Conservation (phyloP, 2,797 vertebrate species). For the Heliangelus exortis region DNA sequence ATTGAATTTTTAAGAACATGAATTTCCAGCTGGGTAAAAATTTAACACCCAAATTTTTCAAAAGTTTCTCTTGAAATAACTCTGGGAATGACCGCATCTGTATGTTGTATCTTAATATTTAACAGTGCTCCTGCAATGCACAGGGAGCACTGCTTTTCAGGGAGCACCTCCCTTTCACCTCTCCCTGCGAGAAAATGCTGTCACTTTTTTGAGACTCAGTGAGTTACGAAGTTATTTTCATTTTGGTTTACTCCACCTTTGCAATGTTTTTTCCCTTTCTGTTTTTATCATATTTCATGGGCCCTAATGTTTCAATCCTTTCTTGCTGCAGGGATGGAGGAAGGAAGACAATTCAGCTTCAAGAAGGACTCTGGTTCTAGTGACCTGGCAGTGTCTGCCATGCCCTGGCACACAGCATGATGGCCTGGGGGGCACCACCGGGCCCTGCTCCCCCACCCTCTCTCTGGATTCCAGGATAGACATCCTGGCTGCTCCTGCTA, state of each 20-base stretch:
- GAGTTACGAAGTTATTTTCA: background rate
- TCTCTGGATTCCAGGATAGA: background rate
- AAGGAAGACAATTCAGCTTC: conserved; percentile 19
- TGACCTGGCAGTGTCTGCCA: background rate
- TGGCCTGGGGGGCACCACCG: background rate
- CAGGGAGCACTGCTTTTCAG: background rate
- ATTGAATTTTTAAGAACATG: background rate
- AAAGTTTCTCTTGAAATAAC: background rate
- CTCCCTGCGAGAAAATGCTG: background rate
- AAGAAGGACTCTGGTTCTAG: background rate
- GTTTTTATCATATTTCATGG: background rate
- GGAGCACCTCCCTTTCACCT: background rate
- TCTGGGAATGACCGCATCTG: fast-evolving
- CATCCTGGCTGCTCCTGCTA: background rate
- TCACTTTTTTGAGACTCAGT: background rate
- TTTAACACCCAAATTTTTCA: background rate
- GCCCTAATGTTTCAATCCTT: conserved; percentile 50
- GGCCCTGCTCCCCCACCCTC: background rate
- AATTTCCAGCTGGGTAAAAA: background rate
- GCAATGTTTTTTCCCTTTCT: background rate
- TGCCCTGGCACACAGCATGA: background rate
- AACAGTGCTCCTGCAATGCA: background rate
- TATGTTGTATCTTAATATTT: background rate
- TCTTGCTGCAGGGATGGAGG: conserved; percentile 55
- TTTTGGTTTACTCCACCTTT: background rate